A percentile compares a stretch with the other conserved stretches of the same genome.
Conservation (phyloP, 2,113 vertebrate species). For the Amazona vittata region DNA sequence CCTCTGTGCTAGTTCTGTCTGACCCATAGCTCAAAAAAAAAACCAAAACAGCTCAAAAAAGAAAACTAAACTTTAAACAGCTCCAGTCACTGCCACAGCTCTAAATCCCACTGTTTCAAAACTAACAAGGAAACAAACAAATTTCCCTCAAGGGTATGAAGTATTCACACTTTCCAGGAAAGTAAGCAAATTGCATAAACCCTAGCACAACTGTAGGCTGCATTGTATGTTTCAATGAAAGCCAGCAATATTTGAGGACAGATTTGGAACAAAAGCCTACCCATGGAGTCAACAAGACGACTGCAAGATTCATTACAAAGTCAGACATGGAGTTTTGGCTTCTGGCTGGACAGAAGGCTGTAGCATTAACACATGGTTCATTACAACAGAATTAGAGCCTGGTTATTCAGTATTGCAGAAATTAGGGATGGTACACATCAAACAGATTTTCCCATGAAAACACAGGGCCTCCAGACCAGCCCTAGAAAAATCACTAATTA, state of each 20-base stretch:
- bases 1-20: neutral
- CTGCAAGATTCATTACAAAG: conserved; percentile 63
- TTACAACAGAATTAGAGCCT: conserved; percentile 43
- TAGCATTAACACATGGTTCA: conserved; percentile 57
- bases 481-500: conserved; percentile 46
- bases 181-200: neutral
- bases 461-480: neutral
- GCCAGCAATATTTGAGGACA: neutral
- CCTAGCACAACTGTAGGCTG: neutral
- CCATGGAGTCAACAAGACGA: neutral
- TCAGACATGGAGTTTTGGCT: conserved; percentile 53
- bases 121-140: neutral
- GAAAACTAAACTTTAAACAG: neutral
- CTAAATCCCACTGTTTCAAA: neutral
- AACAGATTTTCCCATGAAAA: conserved; percentile 65
- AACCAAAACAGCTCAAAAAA: neutral
- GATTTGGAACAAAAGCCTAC: conserved; percentile 41
- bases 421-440: conserved; percentile 60
- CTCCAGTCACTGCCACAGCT: neutral
- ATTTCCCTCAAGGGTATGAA: neutral
- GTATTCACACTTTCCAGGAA: neutral
- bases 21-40: neutral
- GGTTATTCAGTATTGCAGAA: conserved; percentile 16
- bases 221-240: neutral
- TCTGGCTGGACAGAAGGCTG: conserved; percentile 50